Percentiles rank a stretch among this genome's conserved stretches.
Evolutionary conservation across 2,888 invertebrate species (phyloP).

Genomic region (Linnaemya tessellans): DNA sequence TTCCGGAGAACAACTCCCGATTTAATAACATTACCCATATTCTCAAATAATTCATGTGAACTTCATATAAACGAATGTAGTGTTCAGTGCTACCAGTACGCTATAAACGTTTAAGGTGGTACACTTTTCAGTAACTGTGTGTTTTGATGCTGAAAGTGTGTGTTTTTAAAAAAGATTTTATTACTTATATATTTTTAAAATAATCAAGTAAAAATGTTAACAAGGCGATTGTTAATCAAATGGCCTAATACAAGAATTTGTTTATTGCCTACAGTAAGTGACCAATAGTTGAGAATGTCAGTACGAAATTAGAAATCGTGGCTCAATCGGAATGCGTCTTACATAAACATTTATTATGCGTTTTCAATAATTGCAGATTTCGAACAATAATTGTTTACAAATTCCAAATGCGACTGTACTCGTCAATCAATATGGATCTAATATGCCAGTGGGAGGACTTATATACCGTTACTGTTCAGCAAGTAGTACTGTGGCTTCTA

Average conservation of each 20-base stretch:
- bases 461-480: slow-evolving; percentile 47
- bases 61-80: no score
- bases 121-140: background rate
- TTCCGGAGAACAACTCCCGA: no score
- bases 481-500: slow-evolving; percentile 70
- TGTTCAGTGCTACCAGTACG: no score
- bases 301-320: background rate
- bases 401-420: slow-evolving; percentile 31
- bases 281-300: background rate
- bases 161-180: no score
- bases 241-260: slow-evolving; percentile 70
- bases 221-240: slow-evolving; percentile 74
- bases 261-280: slow-evolving; percentile 75
- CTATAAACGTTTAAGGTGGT: no score
- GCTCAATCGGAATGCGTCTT: slow-evolving; percentile 72
- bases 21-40: no score
- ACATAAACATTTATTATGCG: slow-evolving; percentile 77
- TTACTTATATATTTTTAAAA: no score
- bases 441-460: slow-evolving; percentile 17
- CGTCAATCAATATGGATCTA: background rate
- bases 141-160: background rate
- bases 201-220: slow-evolving; percentile 75
- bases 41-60: no score
- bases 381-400: slow-evolving; percentile 70
- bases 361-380: slow-evolving; percentile 72